Evolutionary conservation across 2,888 invertebrate species (phyloP).

Genomic region (Margaritifera margaritifera): DNA sequence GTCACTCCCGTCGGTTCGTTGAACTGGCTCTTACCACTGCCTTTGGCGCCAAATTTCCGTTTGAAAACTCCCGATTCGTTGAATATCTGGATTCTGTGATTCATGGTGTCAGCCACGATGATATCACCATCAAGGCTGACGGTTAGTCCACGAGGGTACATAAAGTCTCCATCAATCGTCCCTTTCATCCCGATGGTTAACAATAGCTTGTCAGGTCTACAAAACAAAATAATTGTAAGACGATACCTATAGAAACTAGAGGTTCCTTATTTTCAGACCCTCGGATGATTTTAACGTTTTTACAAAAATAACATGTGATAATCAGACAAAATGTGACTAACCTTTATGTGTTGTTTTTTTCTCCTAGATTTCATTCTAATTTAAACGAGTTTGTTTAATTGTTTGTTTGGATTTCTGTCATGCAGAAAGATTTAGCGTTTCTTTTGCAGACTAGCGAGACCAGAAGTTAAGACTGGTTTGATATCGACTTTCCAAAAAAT

Average conservation of each 20-base stretch:
- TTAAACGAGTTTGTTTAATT: too few relatives aligned
- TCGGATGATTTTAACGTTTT: background rate
- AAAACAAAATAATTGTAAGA: slow-evolving; percentile 18
- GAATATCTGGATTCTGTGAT: slow-evolving; percentile 65
- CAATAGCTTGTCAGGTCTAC: slow-evolving; percentile 65
- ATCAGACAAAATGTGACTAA: background rate
- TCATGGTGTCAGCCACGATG: slow-evolving; percentile 64
- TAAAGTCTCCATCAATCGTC: slow-evolving; percentile 55
- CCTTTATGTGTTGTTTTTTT: too few relatives aligned
- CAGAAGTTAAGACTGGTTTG: too few relatives aligned
- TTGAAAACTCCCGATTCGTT: slow-evolving; percentile 60
- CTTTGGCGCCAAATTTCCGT: slow-evolving; percentile 53
- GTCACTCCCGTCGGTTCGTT: slow-evolving; percentile 63
- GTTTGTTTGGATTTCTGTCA: too few relatives aligned
- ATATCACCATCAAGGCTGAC: slow-evolving; percentile 57
- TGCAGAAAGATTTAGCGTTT: too few relatives aligned
- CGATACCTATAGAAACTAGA: background rate
- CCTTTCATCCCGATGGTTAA: slow-evolving; percentile 58
- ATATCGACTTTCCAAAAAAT: background rate
- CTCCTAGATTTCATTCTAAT: too few relatives aligned
- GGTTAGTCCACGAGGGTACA: slow-evolving; percentile 63
- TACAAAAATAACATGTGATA: background rate
- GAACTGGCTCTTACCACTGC: slow-evolving; percentile 56
- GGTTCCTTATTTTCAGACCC: background rate
- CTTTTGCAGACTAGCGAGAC: too few relatives aligned